These are phyloP conservation scores for Amphipoea lucens DNA, from an alignment of 2,888 invertebrate genomes.

Conservation along the genomic window DNA sequence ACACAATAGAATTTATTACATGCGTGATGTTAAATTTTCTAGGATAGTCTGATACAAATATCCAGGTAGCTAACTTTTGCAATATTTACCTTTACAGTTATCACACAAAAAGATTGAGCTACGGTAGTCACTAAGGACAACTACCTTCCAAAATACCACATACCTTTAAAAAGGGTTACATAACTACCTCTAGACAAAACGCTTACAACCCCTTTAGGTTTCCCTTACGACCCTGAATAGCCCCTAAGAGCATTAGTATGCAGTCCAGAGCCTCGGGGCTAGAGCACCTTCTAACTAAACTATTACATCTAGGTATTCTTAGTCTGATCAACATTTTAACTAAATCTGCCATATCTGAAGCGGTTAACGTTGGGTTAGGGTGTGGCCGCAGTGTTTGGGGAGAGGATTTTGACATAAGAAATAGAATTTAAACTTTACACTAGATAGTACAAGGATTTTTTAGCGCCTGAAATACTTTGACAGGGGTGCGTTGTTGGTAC, in stretches of 20 bases:
- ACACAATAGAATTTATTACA: no score
- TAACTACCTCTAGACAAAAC: constrained; percentile 52
- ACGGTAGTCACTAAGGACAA: not conserved
- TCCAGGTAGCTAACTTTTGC: no score
- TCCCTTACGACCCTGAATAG: constrained; percentile 26
- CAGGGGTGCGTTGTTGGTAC: no score
- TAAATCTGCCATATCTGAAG: constrained; percentile 66
- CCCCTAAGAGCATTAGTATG: constrained; percentile 57
- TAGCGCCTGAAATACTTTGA: no score
- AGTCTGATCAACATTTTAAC: constrained; percentile 67
- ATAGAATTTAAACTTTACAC: not conserved
- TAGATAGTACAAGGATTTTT: no score
- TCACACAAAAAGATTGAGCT: not conserved
- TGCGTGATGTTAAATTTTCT: no score
- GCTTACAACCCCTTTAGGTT: constrained; percentile 40
- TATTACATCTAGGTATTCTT: constrained; percentile 64
- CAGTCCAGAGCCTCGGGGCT: constrained; percentile 14
- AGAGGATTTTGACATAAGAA: not conserved
- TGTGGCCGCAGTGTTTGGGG: constrained; percentile 9
- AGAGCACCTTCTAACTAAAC: constrained; percentile 63
- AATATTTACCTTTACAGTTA: no score
- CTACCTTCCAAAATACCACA: constrained; percentile 19
- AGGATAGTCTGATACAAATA: no score
- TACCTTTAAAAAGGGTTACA: constrained; percentile 41
- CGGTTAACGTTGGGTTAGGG: constrained; percentile 54